Evolutionary conservation across 2,113 vertebrate genomes (phyloP).

Genomic region (Isichthys henryi): DNA sequence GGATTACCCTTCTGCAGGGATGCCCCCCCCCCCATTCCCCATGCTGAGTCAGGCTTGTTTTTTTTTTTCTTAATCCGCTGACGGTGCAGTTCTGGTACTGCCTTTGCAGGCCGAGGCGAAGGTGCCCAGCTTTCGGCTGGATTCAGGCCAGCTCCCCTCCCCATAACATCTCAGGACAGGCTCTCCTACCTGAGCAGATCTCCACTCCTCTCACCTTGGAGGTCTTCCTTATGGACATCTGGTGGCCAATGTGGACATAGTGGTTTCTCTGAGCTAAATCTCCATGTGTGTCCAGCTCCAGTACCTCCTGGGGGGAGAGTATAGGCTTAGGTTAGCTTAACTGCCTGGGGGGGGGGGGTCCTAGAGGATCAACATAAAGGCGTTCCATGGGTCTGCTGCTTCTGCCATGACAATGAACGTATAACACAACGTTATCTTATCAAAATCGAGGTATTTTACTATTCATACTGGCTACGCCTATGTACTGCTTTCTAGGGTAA

Average conservation of each 20-base stretch:
- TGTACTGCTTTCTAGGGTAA: not conserved
- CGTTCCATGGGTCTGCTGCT: not conserved
- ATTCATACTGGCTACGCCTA: not conserved
- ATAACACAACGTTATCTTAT: not conserved
- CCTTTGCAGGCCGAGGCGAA: not conserved
- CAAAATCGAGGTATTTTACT: not conserved
- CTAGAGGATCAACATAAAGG: not conserved
- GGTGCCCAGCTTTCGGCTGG: not conserved
- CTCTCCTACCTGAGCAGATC: not conserved
- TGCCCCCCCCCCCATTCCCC: not conserved
- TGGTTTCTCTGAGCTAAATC: not conserved
- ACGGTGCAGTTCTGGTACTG: not conserved
- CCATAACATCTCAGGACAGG: not conserved
- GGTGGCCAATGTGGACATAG: not conserved
- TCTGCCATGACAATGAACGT: not conserved
- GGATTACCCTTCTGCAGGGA: not conserved
- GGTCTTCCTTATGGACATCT: not conserved
- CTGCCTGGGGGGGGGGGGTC: not conserved
- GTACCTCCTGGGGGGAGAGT: not conserved
- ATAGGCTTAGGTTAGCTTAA: not conserved
- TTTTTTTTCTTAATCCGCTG: not conserved
- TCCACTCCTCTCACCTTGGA: not conserved
- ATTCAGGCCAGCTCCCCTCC: not conserved
- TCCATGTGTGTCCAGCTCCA: not conserved
- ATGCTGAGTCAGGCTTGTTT: not conserved